Percentiles rank a stretch among this genome's conserved stretches.
phyloP scores from a whole-genome alignment of 1,140 invertebrate genomes.

The Eurosta solidaginis region DNA sequence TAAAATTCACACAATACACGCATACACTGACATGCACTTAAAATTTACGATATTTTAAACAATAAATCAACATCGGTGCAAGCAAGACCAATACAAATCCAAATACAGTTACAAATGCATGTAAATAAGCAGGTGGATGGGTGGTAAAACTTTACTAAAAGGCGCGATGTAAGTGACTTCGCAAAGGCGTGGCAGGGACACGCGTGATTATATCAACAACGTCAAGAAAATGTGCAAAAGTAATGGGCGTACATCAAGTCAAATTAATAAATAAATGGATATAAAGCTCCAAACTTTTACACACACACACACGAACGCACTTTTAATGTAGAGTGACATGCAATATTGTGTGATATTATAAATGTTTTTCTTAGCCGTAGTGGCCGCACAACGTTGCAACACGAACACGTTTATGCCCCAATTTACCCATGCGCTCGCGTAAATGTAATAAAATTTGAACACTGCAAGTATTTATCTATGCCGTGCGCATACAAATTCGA shows the following conservation, averaged over 20 bases:
- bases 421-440: neutral
- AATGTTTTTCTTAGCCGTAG: too few relatives aligned
- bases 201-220: neutral
- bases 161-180: neutral
- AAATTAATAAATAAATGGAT: neutral
- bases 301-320: neutral
- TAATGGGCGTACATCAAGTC: neutral
- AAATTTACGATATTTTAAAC: too few relatives aligned
- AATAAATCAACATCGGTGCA: too few relatives aligned
- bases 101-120: neutral
- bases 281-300: neutral
- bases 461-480: too few relatives aligned
- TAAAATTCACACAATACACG: too few relatives aligned
- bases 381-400: neutral
- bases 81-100: too few relatives aligned
- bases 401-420: neutral
- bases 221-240: neutral
- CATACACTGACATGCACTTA: too few relatives aligned
- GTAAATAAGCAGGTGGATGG: neutral
- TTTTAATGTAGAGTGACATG: too few relatives aligned
- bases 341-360: too few relatives aligned
- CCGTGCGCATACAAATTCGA: neutral
- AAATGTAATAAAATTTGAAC: neutral
- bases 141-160: too few relatives aligned
- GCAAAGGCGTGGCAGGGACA: neutral